These are phyloP conservation scores for Sclerurus mexicanus DNA, from an alignment of 2,113 vertebrate species.

Conservation along the genomic window DNA sequence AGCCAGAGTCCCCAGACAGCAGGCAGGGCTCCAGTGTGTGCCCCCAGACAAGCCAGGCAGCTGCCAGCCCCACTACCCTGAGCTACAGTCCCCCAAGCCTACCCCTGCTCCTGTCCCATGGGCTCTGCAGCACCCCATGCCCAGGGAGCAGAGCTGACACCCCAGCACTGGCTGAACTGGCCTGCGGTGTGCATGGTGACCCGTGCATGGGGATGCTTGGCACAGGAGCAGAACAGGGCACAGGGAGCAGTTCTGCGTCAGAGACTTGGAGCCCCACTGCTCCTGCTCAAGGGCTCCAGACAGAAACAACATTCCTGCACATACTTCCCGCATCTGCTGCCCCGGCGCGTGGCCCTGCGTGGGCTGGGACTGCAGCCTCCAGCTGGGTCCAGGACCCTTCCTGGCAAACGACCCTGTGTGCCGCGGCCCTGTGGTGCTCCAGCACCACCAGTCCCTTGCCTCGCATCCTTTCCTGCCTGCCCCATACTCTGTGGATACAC, in stretches of 20 bases:
- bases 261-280: neutral
- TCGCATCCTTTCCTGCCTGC: neutral
- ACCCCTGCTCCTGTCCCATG: neutral
- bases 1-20: neutral
- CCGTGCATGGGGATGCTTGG: accelerated
- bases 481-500: neutral
- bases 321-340: neutral
- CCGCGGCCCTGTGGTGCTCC: accelerated
- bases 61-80: neutral
- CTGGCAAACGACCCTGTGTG: accelerated
- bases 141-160: neutral
- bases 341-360: accelerated
- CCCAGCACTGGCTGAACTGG: accelerated
- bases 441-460: accelerated
- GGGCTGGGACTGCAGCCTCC: neutral
- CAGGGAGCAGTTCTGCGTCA: neutral
- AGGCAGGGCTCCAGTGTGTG: accelerated
- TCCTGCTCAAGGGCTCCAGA: constrained; percentile 13
- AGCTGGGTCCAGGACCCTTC: constrained; percentile 40
- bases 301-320: constrained; percentile 65
- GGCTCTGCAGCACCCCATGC: neutral
- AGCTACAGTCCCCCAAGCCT: accelerated
- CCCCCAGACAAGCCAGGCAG: neutral
- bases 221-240: accelerated
- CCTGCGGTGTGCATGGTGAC: neutral